phyloP scores from a whole-genome alignment of 2,113 vertebrate genomes.

The Poeciliopsis retropinna region DNA sequence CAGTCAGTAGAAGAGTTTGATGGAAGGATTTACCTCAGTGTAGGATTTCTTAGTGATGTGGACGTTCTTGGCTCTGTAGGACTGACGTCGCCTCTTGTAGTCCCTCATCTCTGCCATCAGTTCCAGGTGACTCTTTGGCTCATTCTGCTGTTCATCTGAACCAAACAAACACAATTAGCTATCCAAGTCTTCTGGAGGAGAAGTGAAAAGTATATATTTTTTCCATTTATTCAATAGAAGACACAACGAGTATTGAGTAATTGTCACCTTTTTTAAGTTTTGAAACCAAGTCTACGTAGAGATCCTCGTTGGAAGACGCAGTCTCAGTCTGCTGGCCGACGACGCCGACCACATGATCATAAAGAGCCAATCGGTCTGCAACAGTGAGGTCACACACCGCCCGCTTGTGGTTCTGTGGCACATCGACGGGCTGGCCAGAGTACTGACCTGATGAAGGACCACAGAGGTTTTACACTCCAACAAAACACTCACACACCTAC shows the following conservation, averaged over 20 bases:
- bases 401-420: slow-evolving; percentile 94
- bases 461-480: slow-evolving; percentile 39
- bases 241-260: not conserved
- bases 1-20: not conserved
- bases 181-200: not conserved
- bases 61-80: slow-evolving; percentile 97
- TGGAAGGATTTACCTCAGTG: slow-evolving; percentile 82
- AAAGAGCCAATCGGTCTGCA: slow-evolving; percentile 92
- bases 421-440: slow-evolving; percentile 84
- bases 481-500: not conserved
- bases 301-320: slow-evolving; percentile 84
- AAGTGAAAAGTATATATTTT: not conserved
- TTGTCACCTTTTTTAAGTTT: slow-evolving; percentile 91
- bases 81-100: slow-evolving; percentile 95
- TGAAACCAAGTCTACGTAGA: slow-evolving; percentile 94
- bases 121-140: slow-evolving; percentile 96
- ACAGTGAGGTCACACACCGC: slow-evolving; percentile 91
- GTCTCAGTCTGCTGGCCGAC: slow-evolving; percentile 82
- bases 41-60: slow-evolving; percentile 99
- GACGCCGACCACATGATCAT: slow-evolving; percentile 86
- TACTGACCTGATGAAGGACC: slow-evolving; percentile 82
- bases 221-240: not conserved
- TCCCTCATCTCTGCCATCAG: slow-evolving; percentile 98
- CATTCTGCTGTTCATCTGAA: slow-evolving; percentile 87
- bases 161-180: not conserved